These are phyloP conservation scores for Drosophila athabasca DNA, from an alignment of 1,140 invertebrate species.

Conservation along the genomic window DNA sequence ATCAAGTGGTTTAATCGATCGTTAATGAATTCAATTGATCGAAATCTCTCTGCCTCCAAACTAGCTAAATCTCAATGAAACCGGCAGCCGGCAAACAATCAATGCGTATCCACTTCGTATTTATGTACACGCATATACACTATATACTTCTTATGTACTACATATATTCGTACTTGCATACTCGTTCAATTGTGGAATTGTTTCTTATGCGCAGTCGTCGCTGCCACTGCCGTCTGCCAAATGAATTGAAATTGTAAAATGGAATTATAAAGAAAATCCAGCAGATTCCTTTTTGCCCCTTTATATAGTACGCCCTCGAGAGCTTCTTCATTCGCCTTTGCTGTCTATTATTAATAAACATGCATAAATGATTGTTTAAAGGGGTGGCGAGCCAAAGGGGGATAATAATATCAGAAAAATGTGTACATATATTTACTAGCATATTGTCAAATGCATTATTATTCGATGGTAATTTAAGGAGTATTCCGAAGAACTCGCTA, in stretches of 20 bases:
- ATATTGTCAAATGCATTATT: too few relatives aligned
- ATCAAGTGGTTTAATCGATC: slow-evolving; percentile 37
- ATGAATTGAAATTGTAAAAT: slow-evolving; percentile 36
- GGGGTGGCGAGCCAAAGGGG: slow-evolving; percentile 11
- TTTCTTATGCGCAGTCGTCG: slow-evolving; percentile 11
- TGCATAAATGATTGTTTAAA: slow-evolving; percentile 38
- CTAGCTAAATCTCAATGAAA: slow-evolving; percentile 74
- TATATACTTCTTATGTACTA: slow-evolving; percentile 12
- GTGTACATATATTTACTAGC: background rate
- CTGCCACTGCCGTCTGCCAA: slow-evolving; percentile 15
- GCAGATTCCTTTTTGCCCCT: slow-evolving; percentile 14
- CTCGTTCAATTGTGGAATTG: background rate
- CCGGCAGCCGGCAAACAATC: slow-evolving; percentile 57
- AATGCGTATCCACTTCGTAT: slow-evolving; percentile 25
- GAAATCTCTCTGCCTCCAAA: slow-evolving; percentile 26
- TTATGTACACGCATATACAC: slow-evolving; percentile 3
- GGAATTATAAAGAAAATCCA: slow-evolving; percentile 49
- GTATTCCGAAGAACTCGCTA: too few relatives aligned
- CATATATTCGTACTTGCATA: background rate
- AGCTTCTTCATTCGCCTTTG: slow-evolving; percentile 13
- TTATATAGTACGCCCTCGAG: slow-evolving; percentile 45
- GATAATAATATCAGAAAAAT: slow-evolving; percentile 6
- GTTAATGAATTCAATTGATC: slow-evolving; percentile 70
- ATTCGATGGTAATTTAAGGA: too few relatives aligned
- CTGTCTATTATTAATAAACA: slow-evolving; percentile 64